phyloP scores from a whole-genome alignment of 2,113 vertebrate species.

The Sceloporus undulatus region DNA sequence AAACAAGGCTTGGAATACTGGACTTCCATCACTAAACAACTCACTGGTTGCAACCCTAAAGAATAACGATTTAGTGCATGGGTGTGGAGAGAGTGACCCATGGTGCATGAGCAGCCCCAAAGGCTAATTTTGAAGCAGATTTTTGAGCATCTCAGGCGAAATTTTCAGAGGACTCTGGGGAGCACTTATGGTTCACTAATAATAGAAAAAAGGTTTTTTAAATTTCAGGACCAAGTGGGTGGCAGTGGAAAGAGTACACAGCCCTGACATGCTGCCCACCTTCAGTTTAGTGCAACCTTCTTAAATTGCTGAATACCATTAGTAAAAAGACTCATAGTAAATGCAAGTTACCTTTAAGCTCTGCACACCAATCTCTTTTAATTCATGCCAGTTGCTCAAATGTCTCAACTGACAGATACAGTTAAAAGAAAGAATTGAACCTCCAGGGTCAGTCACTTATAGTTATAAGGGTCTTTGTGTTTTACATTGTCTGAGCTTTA shows the following conservation, averaged over 20 bases:
- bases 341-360: constrained; percentile 47
- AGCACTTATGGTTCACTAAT: too few relatives aligned
- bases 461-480: constrained; percentile 56
- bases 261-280: too few relatives aligned
- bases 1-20: background rate
- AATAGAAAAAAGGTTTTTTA: too few relatives aligned
- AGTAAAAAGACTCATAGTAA: constrained; percentile 54
- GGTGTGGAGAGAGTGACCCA: too few relatives aligned
- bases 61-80: background rate
- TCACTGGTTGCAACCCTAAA: background rate
- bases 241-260: too few relatives aligned
- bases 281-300: background rate
- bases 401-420: constrained; percentile 58
- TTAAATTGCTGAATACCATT: constrained; percentile 53
- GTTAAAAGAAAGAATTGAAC: constrained; percentile 51
- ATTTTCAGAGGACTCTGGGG: too few relatives aligned
- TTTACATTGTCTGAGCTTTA: constrained; percentile 53
- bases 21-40: background rate
- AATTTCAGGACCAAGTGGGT: too few relatives aligned
- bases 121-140: too few relatives aligned
- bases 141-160: too few relatives aligned
- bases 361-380: constrained; percentile 60
- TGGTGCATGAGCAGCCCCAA: too few relatives aligned
- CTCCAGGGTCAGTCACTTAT: constrained; percentile 61
- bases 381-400: constrained; percentile 63